Percentiles rank a stretch among this genome's conserved stretches.
phyloP scores from a whole-genome alignment of 2,797 vertebrate species.

The Urocyon cinereoargenteus region DNA sequence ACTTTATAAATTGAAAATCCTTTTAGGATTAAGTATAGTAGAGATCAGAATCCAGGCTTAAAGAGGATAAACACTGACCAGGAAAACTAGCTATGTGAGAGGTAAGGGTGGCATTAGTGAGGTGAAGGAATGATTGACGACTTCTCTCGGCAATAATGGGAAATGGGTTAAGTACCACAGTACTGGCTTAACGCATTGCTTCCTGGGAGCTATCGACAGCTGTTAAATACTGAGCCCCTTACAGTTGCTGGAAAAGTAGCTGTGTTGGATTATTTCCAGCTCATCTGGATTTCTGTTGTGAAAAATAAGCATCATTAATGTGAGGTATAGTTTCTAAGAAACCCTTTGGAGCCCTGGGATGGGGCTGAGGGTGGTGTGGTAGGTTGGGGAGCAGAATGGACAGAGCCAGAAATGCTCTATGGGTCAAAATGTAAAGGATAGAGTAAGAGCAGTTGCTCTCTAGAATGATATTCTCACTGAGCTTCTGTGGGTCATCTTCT shows the following conservation, averaged over 20 bases:
- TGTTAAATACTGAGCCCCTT: background rate
- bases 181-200: background rate
- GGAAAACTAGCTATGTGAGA: background rate
- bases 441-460: background rate
- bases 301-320: conserved; percentile 37
- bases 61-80: background rate
- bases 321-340: conserved; percentile 25
- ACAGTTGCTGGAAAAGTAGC: background rate
- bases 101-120: background rate
- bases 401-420: background rate
- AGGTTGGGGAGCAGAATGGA: background rate
- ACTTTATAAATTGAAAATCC: background rate
- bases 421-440: background rate
- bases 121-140: background rate
- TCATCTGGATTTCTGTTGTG: background rate
- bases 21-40: background rate
- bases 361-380: background rate
- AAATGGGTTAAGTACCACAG: background rate
- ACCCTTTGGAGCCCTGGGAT: background rate
- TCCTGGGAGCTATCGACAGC: background rate
- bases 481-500: background rate
- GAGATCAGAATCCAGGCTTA: background rate
- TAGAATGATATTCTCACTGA: background rate
- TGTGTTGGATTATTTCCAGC: background rate
- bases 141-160: background rate